phyloP scores from a whole-genome alignment of 1,140 invertebrate genomes.

The Lepidostoma basale region DNA sequence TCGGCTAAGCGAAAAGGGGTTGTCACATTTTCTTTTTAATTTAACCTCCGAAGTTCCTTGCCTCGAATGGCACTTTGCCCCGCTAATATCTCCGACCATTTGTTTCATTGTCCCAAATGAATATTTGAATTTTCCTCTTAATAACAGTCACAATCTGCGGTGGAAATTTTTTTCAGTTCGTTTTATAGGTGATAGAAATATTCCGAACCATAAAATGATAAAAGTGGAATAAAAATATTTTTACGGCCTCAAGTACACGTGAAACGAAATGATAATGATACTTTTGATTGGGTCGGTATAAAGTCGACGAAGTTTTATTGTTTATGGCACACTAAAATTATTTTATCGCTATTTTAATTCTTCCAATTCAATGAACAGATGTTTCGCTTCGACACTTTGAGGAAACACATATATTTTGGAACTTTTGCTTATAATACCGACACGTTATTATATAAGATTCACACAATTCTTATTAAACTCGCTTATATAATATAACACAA shows the following conservation, averaged over 20 bases:
- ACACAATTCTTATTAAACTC: too few relatives aligned
- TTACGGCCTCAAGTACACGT: constrained; percentile 24
- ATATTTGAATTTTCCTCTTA: constrained; percentile 32
- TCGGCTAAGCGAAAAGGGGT: constrained; percentile 37
- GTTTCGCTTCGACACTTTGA: not conserved
- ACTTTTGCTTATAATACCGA: too few relatives aligned
- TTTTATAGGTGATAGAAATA: constrained; percentile 27
- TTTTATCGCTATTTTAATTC: constrained; percentile 13
- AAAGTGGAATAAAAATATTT: constrained; percentile 30
- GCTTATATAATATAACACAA: too few relatives aligned
- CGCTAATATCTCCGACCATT: constrained; percentile 27
- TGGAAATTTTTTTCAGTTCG: constrained; percentile 10
- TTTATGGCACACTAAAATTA: constrained; percentile 6
- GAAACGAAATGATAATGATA: constrained; percentile 22
- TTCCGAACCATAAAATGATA: constrained; percentile 30
- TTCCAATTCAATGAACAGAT: constrained; percentile 2
- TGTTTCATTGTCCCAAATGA: constrained; percentile 37
- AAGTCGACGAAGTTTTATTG: constrained; percentile 13
- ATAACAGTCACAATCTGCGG: not conserved
- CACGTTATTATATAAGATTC: too few relatives aligned
- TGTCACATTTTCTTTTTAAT: constrained; percentile 46
- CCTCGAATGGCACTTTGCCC: constrained; percentile 20
- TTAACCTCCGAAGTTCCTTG: constrained; percentile 40
- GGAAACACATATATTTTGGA: not conserved
- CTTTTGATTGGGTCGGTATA: constrained; percentile 22